Conservation (phyloP, 2,113 vertebrate species). For the Pomatostomus ruficeps region DNA sequence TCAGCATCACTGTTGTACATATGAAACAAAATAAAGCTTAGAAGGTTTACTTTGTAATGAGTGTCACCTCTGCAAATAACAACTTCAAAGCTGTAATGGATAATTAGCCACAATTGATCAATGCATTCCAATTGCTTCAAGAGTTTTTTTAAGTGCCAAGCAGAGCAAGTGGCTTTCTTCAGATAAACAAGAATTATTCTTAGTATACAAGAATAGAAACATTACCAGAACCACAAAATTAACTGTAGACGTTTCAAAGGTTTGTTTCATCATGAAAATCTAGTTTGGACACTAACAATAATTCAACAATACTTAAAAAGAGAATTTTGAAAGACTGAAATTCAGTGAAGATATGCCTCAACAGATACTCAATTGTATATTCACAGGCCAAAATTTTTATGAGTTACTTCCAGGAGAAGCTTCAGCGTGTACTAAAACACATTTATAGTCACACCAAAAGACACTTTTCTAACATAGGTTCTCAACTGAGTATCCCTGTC, state of each 20-base stretch:
- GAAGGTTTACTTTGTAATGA: not conserved
- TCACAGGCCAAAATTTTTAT: not conserved
- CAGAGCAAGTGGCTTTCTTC: not conserved
- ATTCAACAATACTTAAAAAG: not conserved
- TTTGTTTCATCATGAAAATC: not conserved
- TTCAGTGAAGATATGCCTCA: not conserved
- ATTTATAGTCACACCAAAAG: not conserved
- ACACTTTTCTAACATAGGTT: not conserved
- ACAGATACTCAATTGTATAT: not conserved
- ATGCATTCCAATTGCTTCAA: not conserved
- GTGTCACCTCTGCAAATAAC: not conserved
- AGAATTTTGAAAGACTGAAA: not conserved
- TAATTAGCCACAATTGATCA: constrained; percentile 29
- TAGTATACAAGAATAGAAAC: not conserved
- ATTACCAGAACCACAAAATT: not conserved
- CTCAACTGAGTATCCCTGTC: not conserved
- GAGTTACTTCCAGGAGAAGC: not conserved
- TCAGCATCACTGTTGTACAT: not conserved
- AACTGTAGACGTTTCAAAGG: not conserved
- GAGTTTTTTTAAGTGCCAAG: not conserved
- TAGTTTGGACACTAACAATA: not conserved
- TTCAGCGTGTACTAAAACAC: not conserved
- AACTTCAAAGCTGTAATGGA: not conserved
- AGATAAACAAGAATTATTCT: not conserved
- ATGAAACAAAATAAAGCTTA: not conserved